Conservation (phyloP, 2,797 vertebrate species). For the Discoglossus pictus region DNA sequence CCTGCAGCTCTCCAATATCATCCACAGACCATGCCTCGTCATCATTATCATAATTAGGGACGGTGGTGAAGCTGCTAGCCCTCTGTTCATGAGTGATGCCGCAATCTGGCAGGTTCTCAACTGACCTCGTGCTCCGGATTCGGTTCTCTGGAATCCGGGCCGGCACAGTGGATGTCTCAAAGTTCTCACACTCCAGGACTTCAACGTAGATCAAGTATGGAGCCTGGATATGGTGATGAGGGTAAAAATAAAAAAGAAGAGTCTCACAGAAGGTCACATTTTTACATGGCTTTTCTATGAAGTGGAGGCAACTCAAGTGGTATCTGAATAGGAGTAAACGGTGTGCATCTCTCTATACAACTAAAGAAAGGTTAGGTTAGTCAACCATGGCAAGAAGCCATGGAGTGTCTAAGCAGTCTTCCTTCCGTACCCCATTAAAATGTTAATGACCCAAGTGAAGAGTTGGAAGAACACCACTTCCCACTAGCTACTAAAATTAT, state of each 20-base stretch:
- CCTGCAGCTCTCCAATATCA: constrained; percentile 92
- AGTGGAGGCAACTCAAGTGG: too few relatives aligned
- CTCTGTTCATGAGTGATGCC: constrained; percentile 85
- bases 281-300: too few relatives aligned
- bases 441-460: too few relatives aligned
- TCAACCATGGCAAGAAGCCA: too few relatives aligned
- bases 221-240: constrained; percentile 76
- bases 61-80: constrained; percentile 84
- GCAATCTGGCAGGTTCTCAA: constrained; percentile 91
- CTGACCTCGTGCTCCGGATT: constrained; percentile 90
- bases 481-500: too few relatives aligned
- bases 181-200: constrained; percentile 93
- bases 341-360: too few relatives aligned
- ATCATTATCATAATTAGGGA: constrained; percentile 93
- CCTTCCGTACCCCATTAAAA: too few relatives aligned
- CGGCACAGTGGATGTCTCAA: constrained; percentile 87
- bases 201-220: constrained; percentile 96
- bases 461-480: too few relatives aligned
- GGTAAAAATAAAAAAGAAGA: rapidly evolving
- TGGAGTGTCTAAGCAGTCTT: too few relatives aligned
- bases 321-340: too few relatives aligned
- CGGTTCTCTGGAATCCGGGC: constrained; percentile 90
- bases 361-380: too few relatives aligned
- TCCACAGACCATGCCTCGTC: constrained; percentile 96
- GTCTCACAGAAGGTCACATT: too few relatives aligned